phyloP scores from a whole-genome alignment of 2,113 vertebrate genomes.

The pig (Sus scrofa) region DNA sequence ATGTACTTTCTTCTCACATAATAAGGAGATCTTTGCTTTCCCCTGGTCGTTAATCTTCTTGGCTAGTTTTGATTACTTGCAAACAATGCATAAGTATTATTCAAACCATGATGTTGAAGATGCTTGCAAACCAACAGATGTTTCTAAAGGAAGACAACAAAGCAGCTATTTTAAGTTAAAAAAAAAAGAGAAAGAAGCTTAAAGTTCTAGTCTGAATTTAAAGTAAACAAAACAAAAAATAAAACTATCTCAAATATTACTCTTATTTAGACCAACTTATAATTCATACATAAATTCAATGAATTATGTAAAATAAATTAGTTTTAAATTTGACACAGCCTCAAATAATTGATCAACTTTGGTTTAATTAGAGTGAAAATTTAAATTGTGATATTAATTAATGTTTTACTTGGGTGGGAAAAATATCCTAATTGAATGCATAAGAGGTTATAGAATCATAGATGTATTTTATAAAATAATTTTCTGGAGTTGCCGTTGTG shows the following conservation, averaged over 20 bases:
- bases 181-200: neutral
- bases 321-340: neutral
- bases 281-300: neutral
- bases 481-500: neutral
- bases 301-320: neutral
- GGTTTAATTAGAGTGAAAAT: conserved; percentile 22
- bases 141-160: conserved; percentile 15
- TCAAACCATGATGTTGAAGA: neutral
- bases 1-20: neutral
- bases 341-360: neutral
- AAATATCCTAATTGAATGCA: neutral
- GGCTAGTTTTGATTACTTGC: neutral
- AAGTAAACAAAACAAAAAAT: neutral
- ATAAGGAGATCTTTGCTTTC: neutral
- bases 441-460: neutral
- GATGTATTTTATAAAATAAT: neutral
- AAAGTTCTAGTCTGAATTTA: neutral
- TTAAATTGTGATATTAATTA: conserved; percentile 42
- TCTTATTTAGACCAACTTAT: neutral
- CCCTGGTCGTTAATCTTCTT: neutral
- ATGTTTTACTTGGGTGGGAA: neutral
- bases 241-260: neutral
- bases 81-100: neutral
- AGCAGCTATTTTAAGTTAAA: neutral
- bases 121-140: neutral